Evolutionary conservation across 2,888 invertebrate genomes (phyloP), one percentile per base, ranked within the genome.

Genomic region (Stomorhina lunata): DNA sequence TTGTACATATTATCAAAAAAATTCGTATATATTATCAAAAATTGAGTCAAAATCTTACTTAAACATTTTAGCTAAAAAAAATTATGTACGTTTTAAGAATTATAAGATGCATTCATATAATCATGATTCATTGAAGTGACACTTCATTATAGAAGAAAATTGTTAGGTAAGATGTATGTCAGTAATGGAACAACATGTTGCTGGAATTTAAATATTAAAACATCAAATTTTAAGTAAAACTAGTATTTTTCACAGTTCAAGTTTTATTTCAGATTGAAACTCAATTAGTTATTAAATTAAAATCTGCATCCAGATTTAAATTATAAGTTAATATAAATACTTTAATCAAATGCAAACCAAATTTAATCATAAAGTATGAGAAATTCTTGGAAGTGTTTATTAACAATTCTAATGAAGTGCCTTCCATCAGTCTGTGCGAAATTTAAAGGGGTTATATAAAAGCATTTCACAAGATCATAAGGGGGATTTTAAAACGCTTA

Each of bases 401-500:
- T 45, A 43, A 22, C 10, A 45, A 57, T 20, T 43, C 22, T 45
- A 57, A 69, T 69, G 6, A 69, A 71, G 71, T 59, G 57, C 10
- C 15, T 45, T 10, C 20, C 43, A 43, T 34, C 57, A 57, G 17
- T 2, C 25, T n/a, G n/a, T n/a, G 15, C 10, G 4, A 29, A 6
- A 25, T 40, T 27, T 34, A 45, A 59, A 25, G 32, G 57, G 2
- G 34, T 12, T 45, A 12, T 4, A 5, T 10, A 10, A 43, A 55
- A 29, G n/a, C 17, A 29, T 71, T 59, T 17, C 7, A 12, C 22
- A 17, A 15, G 4, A 2, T 34, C 25, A 25, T 29, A 71, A 57
- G 57, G 43, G n/a, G 29, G 20, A 43, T 57, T 45, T 25, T 20
- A 25, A 7, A 71, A 25, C 43, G 12, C 59, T 71, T 57, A 25